Percentiles rank a stretch among this genome's conserved stretches.
These are phyloP conservation scores for Panthera leo DNA, from an alignment of 2,113 vertebrate species.

Conservation along the genomic window DNA sequence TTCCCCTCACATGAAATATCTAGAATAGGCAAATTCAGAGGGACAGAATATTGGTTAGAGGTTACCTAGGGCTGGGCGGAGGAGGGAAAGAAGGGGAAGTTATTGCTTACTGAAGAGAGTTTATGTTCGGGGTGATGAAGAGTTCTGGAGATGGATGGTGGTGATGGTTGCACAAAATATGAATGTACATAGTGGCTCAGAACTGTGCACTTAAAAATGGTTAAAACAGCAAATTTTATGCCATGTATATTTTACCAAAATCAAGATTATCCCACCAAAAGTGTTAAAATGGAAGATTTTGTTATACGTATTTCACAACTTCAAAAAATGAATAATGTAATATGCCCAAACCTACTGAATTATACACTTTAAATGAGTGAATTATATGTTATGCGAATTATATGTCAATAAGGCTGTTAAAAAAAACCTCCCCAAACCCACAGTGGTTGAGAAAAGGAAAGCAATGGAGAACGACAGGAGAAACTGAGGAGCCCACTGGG, in stretches of 20 bases:
- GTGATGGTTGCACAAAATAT: neutral
- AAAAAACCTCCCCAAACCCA: neutral
- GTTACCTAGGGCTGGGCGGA: neutral
- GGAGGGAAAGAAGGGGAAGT: neutral
- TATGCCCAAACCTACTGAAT: neutral
- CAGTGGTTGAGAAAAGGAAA: neutral
- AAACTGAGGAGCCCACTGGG: neutral
- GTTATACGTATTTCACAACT: neutral
- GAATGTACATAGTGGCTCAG: neutral
- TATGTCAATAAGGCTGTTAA: neutral
- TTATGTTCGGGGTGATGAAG: neutral
- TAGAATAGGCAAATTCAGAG: neutral
- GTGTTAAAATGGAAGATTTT: neutral
- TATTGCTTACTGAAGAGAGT: neutral
- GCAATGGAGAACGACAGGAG: accelerated
- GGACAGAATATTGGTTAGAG: neutral
- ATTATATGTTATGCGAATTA: neutral
- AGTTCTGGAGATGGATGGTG: neutral
- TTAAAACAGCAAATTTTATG: neutral
- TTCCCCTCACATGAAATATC: neutral
- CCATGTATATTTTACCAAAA: neutral
- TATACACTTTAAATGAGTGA: neutral
- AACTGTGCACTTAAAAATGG: neutral
- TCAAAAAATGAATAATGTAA: neutral
- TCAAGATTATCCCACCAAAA: neutral